Evolutionary conservation across 2,113 vertebrate species (phyloP), one percentile per base, ranked within the genome.

Genomic region (Psilopsiagon aymara): DNA sequence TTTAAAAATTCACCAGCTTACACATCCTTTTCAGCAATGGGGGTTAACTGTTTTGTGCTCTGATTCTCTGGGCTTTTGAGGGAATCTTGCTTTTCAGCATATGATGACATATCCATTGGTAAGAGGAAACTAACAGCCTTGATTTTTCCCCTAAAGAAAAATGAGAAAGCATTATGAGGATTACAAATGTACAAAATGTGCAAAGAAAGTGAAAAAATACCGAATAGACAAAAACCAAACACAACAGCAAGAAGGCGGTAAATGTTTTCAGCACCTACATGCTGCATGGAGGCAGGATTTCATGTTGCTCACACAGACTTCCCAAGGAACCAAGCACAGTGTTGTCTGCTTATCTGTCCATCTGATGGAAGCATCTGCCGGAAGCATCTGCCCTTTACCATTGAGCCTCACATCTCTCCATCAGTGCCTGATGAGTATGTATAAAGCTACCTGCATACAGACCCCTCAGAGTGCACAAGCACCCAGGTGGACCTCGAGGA

Each of bases 51-150:
- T 8, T 97, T 96, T 47, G 95, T 49, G 84, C 86, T 97, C 74
- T 97, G 94, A 95, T 98, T 98, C 92, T 97, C 90, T 83, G 96
- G 96, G 82, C 95, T 95, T 82, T 98, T 97, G 70, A 94, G 95
- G 91, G 94, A 98, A 64, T 70, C 95, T 97, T 98, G 96, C 97
- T 98, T 98, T 98, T 98, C 95, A 97, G 98, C 88, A 63, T 88
- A 77, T 13, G 96, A 69, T 84, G 97, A 86, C 49, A 96, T 96
- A 44, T 98, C 98, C 97, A 97, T 95, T 3, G 99, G 99, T 85
- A 99, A 97, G 78, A 99, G 98, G 96, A 99, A 99, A 24, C 98
- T 99, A 77, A 99, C 99, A 0, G 98, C 98, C 97, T 99, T 99
- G 85, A 98, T 98, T 96, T 99, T 99, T 86, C 97, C 93, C 96